These are phyloP conservation scores for Lycaon pictus DNA, from an alignment of 2,113 vertebrate genomes.

Conservation along the genomic window DNA sequence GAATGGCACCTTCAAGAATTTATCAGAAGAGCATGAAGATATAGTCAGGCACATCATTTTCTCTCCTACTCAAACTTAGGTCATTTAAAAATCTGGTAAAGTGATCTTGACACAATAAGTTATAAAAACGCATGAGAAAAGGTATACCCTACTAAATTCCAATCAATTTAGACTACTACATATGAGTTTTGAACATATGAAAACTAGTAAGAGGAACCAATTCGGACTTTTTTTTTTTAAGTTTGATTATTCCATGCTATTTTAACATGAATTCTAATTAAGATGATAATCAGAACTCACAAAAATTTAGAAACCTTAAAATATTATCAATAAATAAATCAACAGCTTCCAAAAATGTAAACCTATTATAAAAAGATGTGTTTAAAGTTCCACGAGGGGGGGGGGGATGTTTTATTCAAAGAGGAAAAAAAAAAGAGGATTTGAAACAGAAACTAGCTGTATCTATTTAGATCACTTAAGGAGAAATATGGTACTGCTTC, in stretches of 20 bases:
- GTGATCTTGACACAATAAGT: constrained; percentile 34
- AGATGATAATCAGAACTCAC: constrained; percentile 54
- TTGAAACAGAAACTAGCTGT: constrained; percentile 40
- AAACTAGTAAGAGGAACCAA: constrained; percentile 32
- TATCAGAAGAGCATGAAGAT: constrained; percentile 56
- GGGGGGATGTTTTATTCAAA: constrained; percentile 28
- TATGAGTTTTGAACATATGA: neutral
- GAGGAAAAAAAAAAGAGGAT: constrained; percentile 53
- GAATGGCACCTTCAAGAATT: constrained; percentile 15
- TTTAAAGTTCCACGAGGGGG: neutral
- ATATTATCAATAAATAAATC: constrained; percentile 46
- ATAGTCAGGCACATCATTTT: neutral
- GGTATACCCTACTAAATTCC: neutral
- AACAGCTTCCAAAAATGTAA: constrained; percentile 54
- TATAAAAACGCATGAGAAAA: constrained; percentile 30
- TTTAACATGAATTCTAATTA: constrained; percentile 57
- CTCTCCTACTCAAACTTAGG: constrained; percentile 40
- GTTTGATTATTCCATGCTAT: constrained; percentile 26
- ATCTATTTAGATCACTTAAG: constrained; percentile 10
- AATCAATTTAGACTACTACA: neutral
- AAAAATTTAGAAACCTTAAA: constrained; percentile 66
- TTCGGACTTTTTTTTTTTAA: constrained; percentile 20
- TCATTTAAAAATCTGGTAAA: constrained; percentile 44
- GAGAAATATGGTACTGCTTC: constrained; percentile 15
- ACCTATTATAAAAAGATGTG: constrained; percentile 49